These are phyloP conservation scores for Priocnemis perturbator DNA, from an alignment of 2,888 invertebrate species.

Conservation along the genomic window DNA sequence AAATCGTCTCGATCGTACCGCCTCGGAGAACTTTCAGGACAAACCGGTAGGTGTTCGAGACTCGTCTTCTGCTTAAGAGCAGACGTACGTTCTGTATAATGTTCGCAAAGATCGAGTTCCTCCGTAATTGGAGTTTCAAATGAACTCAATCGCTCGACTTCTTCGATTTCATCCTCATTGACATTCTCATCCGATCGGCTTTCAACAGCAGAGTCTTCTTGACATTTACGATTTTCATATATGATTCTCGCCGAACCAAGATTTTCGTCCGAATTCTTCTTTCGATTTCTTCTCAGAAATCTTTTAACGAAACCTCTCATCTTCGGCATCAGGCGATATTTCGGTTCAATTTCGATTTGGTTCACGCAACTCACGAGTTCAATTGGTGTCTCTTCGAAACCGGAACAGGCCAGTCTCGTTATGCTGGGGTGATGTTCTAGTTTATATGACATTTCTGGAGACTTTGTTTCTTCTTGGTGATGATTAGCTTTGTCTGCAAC, in stretches of 20 bases:
- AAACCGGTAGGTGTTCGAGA: background rate
- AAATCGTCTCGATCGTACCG: constrained; percentile 47
- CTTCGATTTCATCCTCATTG: constrained; percentile 7
- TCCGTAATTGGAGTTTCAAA: no score
- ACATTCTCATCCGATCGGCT: constrained; percentile 33
- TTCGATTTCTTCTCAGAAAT: constrained; percentile 1
- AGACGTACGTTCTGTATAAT: no score
- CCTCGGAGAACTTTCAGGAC: constrained; percentile 21
- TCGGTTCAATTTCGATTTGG: constrained; percentile 12
- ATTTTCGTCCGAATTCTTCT: no score
- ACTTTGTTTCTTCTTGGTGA: constrained; percentile 15
- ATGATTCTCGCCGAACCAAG: constrained; percentile 33
- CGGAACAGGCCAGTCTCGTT: constrained; percentile 44
- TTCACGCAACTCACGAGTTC: constrained; percentile 45
- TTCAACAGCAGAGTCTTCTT: constrained; percentile 35
- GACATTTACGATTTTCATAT: constrained; percentile 56
- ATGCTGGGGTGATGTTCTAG: constrained; percentile 55
- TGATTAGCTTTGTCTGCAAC: constrained; percentile 12
- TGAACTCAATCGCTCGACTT: background rate
- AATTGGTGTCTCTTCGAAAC: constrained; percentile 36
- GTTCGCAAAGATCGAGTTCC: no score
- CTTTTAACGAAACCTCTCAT: constrained; percentile 48
- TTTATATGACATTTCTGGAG: constrained; percentile 28
- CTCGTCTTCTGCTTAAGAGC: constrained; percentile 5
- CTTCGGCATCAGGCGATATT: constrained; percentile 26